Evolutionary conservation across 2,888 invertebrate species (phyloP), one percentile per base, ranked within the genome.

Genomic region (Orthosia gothica): DNA sequence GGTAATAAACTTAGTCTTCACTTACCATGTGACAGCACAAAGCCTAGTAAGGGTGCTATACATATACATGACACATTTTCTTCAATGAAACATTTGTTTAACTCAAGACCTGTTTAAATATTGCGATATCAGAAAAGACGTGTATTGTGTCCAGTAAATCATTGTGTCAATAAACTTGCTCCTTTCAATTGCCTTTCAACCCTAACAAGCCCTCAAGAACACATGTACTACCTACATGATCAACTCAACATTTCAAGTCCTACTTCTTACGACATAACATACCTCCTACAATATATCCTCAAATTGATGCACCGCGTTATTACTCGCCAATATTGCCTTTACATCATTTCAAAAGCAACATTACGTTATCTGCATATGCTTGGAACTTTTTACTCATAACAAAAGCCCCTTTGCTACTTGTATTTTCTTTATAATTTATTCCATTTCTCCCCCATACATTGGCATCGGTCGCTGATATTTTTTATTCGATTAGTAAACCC

Each of bases 401-500:
- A 93, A 91, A 90, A 90, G 91, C 94, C 96, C 96, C 95, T 94
- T 91, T 89, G 95, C 94, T 94, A 93, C 95, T 96, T 96, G 93
- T 95, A 95, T 96, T 95, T 96, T 96, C 96, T 96, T 96, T 94
- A 95, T 96, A 96, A 96, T 96, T 96, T 96, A 96, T 96, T 96
- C 96, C 93, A 92, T 94, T 94, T 90, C 95, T 94, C 96, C 96
- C 96, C 96, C 94, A 95, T 91, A 95, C 95, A 95, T 95, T 94
- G 95, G 95, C 96, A 96, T 96, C 95, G 96, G 96, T 94, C 96
- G 96, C 96, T 96, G 97, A 97, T 97, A 97, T 97, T 97, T 96
- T 97, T 97, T 97, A 97, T 97, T 97, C 97, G 97, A 97, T 97
- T 97, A 97, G 97, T 96, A 96, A 96, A 96, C 96, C 97, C 97